Base-by-base conservation (phyloP, 2,888 invertebrate genomes). In the Cyaniris semiargus region DNA sequence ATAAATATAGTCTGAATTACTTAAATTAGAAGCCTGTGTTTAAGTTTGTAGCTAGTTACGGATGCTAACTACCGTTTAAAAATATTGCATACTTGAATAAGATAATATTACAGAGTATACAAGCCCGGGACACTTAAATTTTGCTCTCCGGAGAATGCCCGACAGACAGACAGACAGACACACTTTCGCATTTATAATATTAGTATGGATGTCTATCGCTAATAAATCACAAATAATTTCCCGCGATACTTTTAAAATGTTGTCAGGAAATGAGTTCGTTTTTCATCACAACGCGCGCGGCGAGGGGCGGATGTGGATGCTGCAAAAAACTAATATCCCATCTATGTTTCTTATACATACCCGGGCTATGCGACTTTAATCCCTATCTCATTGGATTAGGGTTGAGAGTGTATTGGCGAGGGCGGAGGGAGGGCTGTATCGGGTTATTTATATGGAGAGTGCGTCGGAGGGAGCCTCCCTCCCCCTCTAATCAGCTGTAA, bases 401-500 rank as follows among this genome's bases (percentile, higher is more conserved):
- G 89, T 81, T 77, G 76, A 79, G 76, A 78, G 18, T 75, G 48
- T 18, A 76, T 75, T 70, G 78, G 31, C n/a, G 77, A 74, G 79
- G 80, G 80, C 21, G 78, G 78, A 79, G 80, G 81, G 79, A 31
- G 75, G 80, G 78, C 78, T 80, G 90, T 92, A 92, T 91, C 90
- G 90, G 89, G 89, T 90, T 92, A 92, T 93, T 93, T 93, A 90
- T 91, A 89, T 90, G 91, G 88, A 87, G 91, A 89, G 90, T 91
- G 92, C 90, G 92, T 91, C 84, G 85, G 87, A 89, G 92, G 90
- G 86, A 85, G 85, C 84, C 86, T 83, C 86, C 85, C 86, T 85
- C 90, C 84, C 89, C 88, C 91, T 90, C 92, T 94, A 94, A 94
- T 94, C 94, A 94, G 91, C 87, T 91, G 90, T 94, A 93, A 94